A percentile compares a stretch with the other conserved stretches of the same genome.
Evolutionary conservation across 2,888 invertebrate species (phyloP).

Genomic region (Anoncus sp.): DNA sequence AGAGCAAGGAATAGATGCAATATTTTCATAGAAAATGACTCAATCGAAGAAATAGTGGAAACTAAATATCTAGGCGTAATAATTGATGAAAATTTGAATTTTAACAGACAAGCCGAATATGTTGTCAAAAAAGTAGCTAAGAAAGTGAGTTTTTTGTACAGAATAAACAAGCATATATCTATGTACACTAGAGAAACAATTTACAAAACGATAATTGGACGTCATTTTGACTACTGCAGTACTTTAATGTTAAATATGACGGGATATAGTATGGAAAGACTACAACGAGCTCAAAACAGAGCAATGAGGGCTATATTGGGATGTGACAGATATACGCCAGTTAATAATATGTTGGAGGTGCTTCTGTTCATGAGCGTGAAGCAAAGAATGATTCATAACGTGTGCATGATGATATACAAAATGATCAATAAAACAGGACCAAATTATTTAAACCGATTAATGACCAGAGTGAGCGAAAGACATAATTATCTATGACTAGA

Average conservation of each 20-base stretch:
- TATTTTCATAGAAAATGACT: conserved; percentile 30
- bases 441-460: conserved; percentile 40
- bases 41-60: conserved; percentile 28
- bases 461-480: background rate
- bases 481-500: no score
- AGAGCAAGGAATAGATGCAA: conserved; percentile 22
- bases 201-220: conserved; percentile 4
- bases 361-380: conserved; percentile 13
- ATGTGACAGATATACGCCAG: conserved; percentile 3
- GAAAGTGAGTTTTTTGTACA: no score
- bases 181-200: conserved; percentile 30
- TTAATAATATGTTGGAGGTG: conserved; percentile 13
- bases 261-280: conserved; percentile 9
- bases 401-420: conserved; percentile 21
- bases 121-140: conserved; percentile 24
- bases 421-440: conserved; percentile 46
- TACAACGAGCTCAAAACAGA: conserved; percentile 21
- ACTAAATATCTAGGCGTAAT: conserved; percentile 60
- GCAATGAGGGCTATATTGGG: background rate
- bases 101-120: conserved; percentile 45
- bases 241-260: conserved; percentile 34
- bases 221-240: conserved; percentile 59
- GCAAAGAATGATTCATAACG: conserved; percentile 19
- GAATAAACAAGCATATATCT: conserved; percentile 38
- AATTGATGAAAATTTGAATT: conserved; percentile 49